Percentiles rank a stretch among this genome's conserved stretches.
Conservation (phyloP, 2,888 invertebrate genomes). For the Micoletzkya japonica region DNA sequence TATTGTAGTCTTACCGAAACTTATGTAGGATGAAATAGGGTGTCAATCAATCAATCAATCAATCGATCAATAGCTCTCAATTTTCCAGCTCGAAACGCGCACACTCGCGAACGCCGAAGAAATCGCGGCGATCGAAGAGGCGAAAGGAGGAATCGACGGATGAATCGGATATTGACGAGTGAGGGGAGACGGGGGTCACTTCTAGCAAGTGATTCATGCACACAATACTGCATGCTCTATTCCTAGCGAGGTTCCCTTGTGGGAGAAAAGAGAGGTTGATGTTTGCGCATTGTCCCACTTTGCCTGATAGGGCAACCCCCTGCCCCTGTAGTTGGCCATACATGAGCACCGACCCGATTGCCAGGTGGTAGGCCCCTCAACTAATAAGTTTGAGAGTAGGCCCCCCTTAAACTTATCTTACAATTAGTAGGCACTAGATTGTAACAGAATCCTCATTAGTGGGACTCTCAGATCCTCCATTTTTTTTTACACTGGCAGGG, state of each 20-base stretch:
- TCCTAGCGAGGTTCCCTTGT: neutral
- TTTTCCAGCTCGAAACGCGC: conserved; percentile 5
- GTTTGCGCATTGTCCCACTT: neutral
- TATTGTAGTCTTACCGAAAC: too few species aligned
- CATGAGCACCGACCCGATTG: too few species aligned
- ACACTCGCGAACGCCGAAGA: conserved; percentile 17
- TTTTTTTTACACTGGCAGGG: neutral
- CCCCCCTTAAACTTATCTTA: too few species aligned
- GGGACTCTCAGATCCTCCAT: too few species aligned
- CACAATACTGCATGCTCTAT: neutral
- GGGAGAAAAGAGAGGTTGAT: neutral
- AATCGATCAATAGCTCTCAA: neutral
- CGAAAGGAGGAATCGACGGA: conserved; percentile 16
- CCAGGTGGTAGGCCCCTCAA: too few species aligned
- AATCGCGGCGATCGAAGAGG: conserved; percentile 22
- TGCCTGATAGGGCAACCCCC: too few species aligned
- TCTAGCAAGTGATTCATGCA: neutral
- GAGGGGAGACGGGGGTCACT: neutral
- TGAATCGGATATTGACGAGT: conserved; percentile 4
- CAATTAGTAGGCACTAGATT: too few species aligned
- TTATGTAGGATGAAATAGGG: too few species aligned
- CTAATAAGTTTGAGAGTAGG: too few species aligned
- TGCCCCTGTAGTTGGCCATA: too few species aligned
- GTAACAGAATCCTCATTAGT: too few species aligned
- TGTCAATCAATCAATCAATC: too few species aligned